These are phyloP conservation scores for Drosophila fungiperda DNA, from an alignment of 2,888 invertebrate species.

Conservation along the genomic window DNA sequence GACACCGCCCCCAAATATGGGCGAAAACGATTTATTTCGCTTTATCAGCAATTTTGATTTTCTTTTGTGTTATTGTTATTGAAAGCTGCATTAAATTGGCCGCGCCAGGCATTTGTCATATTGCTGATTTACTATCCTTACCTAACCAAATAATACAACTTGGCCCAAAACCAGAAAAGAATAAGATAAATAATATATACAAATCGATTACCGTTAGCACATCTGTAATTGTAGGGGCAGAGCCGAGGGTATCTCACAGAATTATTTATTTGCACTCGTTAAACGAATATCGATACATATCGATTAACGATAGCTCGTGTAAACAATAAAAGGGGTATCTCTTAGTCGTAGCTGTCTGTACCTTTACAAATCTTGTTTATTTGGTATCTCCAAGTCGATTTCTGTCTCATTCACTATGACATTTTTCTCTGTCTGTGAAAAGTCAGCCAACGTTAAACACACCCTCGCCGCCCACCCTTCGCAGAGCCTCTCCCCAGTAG, in stretches of 20 bases:
- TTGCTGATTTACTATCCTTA: conserved; percentile 78
- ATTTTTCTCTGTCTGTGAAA: background rate
- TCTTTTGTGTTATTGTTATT: conserved; percentile 52
- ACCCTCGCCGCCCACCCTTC: background rate
- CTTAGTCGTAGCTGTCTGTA: background rate
- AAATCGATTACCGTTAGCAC: background rate
- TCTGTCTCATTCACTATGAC: background rate
- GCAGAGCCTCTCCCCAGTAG: background rate
- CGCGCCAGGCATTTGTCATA: conserved; percentile 66
- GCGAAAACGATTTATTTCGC: conserved; percentile 71
- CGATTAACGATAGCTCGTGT: background rate
- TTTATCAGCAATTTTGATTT: conserved; percentile 74
- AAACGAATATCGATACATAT: background rate
- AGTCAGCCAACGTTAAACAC: background rate
- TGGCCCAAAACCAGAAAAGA: conserved; percentile 34
- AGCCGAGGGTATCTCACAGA: background rate
- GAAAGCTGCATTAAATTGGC: conserved; percentile 58
- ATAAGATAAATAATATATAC: background rate
- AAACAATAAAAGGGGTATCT: background rate
- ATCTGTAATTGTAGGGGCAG: background rate
- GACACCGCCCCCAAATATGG: conserved; percentile 26
- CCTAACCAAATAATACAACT: conserved; percentile 63
- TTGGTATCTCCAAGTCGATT: background rate
- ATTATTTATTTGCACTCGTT: background rate
- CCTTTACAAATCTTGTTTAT: background rate